phyloP scores from a whole-genome alignment of 2,113 vertebrate genomes.

The Promerops cafer region DNA sequence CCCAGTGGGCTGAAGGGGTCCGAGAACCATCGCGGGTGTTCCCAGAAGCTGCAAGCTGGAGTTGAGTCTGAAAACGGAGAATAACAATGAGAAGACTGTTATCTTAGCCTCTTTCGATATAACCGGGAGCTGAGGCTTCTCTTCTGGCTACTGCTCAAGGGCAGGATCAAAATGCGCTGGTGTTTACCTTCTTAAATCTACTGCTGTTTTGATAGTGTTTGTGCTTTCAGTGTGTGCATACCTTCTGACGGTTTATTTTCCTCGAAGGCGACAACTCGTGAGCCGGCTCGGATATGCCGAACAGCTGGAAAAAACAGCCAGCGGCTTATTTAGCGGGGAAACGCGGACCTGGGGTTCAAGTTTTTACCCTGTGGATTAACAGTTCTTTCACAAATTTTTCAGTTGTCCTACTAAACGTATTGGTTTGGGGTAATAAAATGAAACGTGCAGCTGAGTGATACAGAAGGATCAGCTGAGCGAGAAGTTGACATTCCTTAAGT shows the following conservation, averaged over 20 bases:
- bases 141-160: fast-evolving
- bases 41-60: not conserved
- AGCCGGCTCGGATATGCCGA: not conserved
- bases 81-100: no score
- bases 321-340: not conserved
- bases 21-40: fast-evolving
- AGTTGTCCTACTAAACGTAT: not conserved
- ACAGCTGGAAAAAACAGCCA: not conserved
- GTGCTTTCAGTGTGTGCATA: fast-evolving
- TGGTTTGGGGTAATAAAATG: fast-evolving
- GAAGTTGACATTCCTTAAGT: not conserved
- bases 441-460: not conserved
- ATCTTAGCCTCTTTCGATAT: fast-evolving
- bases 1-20: fast-evolving
- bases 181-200: fast-evolving
- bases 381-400: not conserved
- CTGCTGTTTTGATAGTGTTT: not conserved
- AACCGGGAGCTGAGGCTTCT: not conserved
- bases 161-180: not conserved
- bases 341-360: not conserved
- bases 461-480: not conserved
- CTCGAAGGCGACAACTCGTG: not conserved
- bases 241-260: not conserved
- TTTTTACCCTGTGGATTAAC: not conserved
- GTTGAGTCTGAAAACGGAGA: not conserved